Conservation (phyloP, 2,797 vertebrate genomes). For the Neosalanx taihuensis region DNA sequence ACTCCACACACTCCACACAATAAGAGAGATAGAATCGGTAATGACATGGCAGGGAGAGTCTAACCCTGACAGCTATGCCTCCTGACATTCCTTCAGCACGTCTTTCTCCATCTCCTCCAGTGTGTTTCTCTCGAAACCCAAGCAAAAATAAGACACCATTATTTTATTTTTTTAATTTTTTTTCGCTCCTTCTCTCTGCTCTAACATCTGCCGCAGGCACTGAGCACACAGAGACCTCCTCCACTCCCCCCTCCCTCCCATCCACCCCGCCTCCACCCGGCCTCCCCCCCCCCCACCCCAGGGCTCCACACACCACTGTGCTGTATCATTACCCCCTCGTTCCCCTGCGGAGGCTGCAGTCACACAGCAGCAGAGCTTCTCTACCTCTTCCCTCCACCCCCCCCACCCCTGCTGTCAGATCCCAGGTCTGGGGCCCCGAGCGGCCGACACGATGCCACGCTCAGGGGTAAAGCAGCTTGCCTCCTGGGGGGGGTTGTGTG, state of each 20-base stretch:
- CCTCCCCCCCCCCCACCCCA: neutral
- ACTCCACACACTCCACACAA: neutral
- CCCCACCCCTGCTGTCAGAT: neutral
- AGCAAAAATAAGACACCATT: neutral
- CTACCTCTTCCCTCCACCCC: neutral
- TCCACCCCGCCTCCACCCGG: neutral
- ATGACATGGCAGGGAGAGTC: neutral
- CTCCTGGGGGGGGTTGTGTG: too few relatives aligned
- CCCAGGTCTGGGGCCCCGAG: neutral
- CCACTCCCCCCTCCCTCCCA: too few relatives aligned
- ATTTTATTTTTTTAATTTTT: neutral
- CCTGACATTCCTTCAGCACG: too few relatives aligned
- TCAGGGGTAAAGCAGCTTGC: neutral
- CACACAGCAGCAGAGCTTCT: neutral
- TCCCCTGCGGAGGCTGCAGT: neutral
- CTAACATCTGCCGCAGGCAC: neutral
- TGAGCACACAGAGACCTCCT: neutral
- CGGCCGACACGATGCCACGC: neutral
- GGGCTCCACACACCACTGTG: neutral
- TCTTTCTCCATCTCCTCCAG: neutral
- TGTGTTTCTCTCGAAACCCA: too few relatives aligned
- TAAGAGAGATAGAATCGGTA: neutral
- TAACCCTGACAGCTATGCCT: neutral
- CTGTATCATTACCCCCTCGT: neutral
- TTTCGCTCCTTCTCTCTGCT: neutral